Percentiles rank a stretch among this genome's conserved stretches.
These are phyloP conservation scores for Diarsia rubi DNA, from an alignment of 2,888 invertebrate genomes.

Conservation along the genomic window DNA sequence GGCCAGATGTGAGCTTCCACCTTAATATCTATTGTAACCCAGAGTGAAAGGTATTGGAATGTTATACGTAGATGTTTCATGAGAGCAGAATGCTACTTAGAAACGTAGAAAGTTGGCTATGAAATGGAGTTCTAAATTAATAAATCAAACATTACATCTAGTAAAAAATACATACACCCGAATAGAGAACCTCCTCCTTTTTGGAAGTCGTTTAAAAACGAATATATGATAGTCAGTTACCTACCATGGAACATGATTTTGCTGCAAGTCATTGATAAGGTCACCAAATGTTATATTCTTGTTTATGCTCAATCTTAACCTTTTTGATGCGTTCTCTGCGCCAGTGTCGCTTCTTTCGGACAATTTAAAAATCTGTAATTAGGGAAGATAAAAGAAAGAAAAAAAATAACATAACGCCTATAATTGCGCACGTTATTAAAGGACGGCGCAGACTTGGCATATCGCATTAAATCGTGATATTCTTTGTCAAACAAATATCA, in stretches of 20 bases:
- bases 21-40: too few relatives aligned
- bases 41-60: background rate
- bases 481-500: constrained; percentile 4
- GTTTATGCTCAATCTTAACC: constrained; percentile 75
- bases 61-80: background rate
- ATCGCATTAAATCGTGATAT: background rate
- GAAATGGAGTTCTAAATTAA: background rate
- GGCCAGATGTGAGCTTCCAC: too few relatives aligned
- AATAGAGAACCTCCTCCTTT: too few relatives aligned
- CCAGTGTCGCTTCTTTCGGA: constrained; percentile 64
- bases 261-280: constrained; percentile 79
- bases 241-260: constrained; percentile 84
- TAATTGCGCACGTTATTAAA: too few relatives aligned
- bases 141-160: background rate
- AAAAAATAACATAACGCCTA: background rate
- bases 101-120: background rate
- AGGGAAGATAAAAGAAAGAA: background rate
- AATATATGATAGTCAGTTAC: constrained; percentile 30
- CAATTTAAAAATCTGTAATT: constrained; percentile 71
- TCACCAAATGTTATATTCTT: constrained; percentile 81
- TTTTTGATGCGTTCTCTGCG: constrained; percentile 75
- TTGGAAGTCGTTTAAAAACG: too few relatives aligned
- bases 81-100: background rate
- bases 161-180: too few relatives aligned
- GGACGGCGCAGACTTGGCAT: background rate